phyloP scores from a whole-genome alignment of 2,888 invertebrate genomes.

The Campaea margaritaria region DNA sequence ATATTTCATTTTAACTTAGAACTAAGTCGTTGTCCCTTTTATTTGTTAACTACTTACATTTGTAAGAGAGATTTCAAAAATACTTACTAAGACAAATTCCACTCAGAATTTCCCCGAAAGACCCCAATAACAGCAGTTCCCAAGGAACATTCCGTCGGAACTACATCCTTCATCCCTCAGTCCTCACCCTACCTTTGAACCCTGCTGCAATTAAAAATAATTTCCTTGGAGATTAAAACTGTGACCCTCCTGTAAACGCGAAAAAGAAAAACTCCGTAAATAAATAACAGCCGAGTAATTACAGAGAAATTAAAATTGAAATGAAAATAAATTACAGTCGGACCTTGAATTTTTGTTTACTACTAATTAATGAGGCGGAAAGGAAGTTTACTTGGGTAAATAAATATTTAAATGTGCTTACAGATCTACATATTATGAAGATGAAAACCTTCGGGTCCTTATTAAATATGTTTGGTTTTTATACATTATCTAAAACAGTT shows the following conservation, averaged over 20 bases:
- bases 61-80: too few species aligned
- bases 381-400: conserved; percentile 6
- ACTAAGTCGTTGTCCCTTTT: conserved; percentile 12
- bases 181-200: conserved; percentile 19
- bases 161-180: conserved; percentile 18
- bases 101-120: background rate
- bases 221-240: conserved; percentile 35
- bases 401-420: background rate
- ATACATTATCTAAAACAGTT: too few species aligned
- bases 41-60: background rate
- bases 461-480: too few species aligned
- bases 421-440: too few species aligned
- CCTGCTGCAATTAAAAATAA: conserved; percentile 36
- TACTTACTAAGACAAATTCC: background rate
- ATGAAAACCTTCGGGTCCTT: background rate
- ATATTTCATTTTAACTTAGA: conserved; percentile 15
- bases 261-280: conserved; percentile 32
- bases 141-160: conserved; percentile 7
- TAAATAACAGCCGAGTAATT: conserved; percentile 41
- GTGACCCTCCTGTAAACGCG: conserved; percentile 21
- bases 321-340: conserved; percentile 36
- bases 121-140: conserved; percentile 5
- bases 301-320: conserved; percentile 40
- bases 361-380: conserved; percentile 34
- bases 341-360: conserved; percentile 38